Percentiles rank a stretch among this genome's conserved stretches.
These are phyloP conservation scores for Resseliella maxima DNA, from an alignment of 2,888 invertebrate species.

Conservation along the genomic window DNA sequence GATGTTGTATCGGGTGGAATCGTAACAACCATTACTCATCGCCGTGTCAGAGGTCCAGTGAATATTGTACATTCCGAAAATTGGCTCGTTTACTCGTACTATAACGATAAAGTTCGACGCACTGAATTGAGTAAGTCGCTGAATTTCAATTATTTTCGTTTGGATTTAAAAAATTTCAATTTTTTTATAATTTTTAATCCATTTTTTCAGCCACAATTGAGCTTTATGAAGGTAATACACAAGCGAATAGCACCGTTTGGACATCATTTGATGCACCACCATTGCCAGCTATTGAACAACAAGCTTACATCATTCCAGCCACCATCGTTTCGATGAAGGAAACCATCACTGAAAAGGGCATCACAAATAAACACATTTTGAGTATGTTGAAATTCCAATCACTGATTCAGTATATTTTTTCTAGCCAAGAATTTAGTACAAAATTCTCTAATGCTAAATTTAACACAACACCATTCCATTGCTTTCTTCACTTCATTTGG, in stretches of 20 bases:
- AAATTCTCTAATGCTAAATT: constrained; percentile 11
- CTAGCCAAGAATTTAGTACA: not conserved
- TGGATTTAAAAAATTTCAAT: not conserved
- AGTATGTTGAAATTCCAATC: constrained; percentile 68
- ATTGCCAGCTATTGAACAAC: constrained; percentile 82
- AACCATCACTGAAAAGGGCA: constrained; percentile 92
- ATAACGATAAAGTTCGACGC: constrained; percentile 92
- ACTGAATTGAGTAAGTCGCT: constrained; percentile 84
- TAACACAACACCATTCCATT: too few relatives aligned
- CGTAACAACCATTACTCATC: constrained; percentile 85
- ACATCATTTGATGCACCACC: constrained; percentile 83
- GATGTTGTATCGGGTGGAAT: constrained; percentile 93
- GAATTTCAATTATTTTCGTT: not conserved
- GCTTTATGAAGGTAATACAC: constrained; percentile 91
- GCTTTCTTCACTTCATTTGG: too few relatives aligned
- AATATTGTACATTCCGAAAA: constrained; percentile 96
- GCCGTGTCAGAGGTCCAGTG: constrained; percentile 84
- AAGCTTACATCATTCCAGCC: constrained; percentile 88
- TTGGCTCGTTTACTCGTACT: constrained; percentile 94
- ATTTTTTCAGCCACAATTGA: constrained; percentile 80
- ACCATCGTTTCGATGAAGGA: constrained; percentile 82
- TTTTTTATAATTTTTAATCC: constrained; percentile 49
- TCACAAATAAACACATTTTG: constrained; percentile 86
- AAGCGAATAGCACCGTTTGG: constrained; percentile 86
- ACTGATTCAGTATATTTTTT: not conserved